Base-by-base conservation (phyloP, 1,140 invertebrate species). In the Sipha flava region DNA sequence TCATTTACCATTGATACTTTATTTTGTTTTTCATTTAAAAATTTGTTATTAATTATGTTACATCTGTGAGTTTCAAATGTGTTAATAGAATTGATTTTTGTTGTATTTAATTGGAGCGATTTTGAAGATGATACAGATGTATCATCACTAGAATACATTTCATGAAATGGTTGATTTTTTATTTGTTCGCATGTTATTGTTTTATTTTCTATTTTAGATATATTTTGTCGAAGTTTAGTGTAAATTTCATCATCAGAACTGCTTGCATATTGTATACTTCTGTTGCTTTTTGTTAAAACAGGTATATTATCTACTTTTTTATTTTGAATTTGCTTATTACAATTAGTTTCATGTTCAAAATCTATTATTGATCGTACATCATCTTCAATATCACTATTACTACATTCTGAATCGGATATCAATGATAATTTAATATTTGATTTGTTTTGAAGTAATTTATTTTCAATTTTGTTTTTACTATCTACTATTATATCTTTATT, bases 231-330 rank as follows among this genome's bases (percentile, higher is more conserved):
- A 26, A 45, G 23, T 70, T 70, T 70, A 29, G 40, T 31, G 10
- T 70, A 70, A 45, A 70, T n/a, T 70, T 70, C 66, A 47, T 70
- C 66, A 47, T 47, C 66, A 47, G 66, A 70, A n/a, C 66, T 70
- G 47, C 23, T 70, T 12, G 16, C 1, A 26, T 18, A 16, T 29
- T 59, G 14, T 16, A 0, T 18, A 59, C 16, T 18, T 12, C 9
- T 16, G 18, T 4, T 29, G 16, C 5, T 26, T 29, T 3, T 29
- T 59, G 29, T 59, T 31, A 12, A 14, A 1, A 4, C 3, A 4
- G 26, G 10, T 4, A 14, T 31, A 59, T 16, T 59, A 59, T 18
- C 23, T 4, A 31, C 31, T 31, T 12, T 47, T 2, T 29, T 45
- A n/a, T 31, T 45, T 47, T 47, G 5, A 70, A 70, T 29, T 31